Base-by-base conservation (phyloP, 2,113 vertebrate genomes). In the Saimiri boliviensis region DNA sequence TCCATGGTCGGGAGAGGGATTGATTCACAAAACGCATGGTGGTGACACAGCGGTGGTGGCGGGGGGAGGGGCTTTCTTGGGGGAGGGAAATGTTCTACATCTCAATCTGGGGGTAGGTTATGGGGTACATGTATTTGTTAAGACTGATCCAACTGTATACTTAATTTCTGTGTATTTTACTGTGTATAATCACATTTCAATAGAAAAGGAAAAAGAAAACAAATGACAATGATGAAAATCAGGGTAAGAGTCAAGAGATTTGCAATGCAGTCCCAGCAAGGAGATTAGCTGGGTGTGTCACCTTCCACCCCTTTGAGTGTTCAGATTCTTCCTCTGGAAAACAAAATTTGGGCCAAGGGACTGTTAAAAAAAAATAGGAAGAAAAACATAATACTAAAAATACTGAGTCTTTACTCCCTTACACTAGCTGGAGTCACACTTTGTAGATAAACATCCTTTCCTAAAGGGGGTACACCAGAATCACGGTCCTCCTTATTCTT, bases 141-240 rank as follows among this genome's bases (percentile, higher is more conserved):
- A 94, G 58, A 86, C 9, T 82, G 58, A 79, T 68, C n/a, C 30
- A 56, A 83, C 40, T 83, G n/a, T 73, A 80, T 12, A 49, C 76
- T 91, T 96, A 92, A 73, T 79, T 58, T 94, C 68, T 70, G 19
- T 85, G 32, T 45, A 76, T 23, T 60, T 94, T 92, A 21, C 16
- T 71, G 16, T 58, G 27, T 71, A 12, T 70, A 86, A 90, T 66
- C 16, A 83, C 80, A 80, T 3, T 17, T 88, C 32, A 80, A 71
- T 83, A 54, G 91, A 93, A 95, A 89, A 14, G n/a, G 6, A 83
- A 68, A 87, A 66, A 8, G 45, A 32, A 89, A 96, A 88, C 42
- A 93, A 96, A 77, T 74, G 8, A n/a, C 35, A 91, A 76, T 83
- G 88, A 85, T 73, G 5, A 73, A 96, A 96, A 94, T 66, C 54